Evolutionary conservation across 2,113 vertebrate species (phyloP), one percentile per base, ranked within the genome.

Genomic region (Hiodon tergisus): DNA sequence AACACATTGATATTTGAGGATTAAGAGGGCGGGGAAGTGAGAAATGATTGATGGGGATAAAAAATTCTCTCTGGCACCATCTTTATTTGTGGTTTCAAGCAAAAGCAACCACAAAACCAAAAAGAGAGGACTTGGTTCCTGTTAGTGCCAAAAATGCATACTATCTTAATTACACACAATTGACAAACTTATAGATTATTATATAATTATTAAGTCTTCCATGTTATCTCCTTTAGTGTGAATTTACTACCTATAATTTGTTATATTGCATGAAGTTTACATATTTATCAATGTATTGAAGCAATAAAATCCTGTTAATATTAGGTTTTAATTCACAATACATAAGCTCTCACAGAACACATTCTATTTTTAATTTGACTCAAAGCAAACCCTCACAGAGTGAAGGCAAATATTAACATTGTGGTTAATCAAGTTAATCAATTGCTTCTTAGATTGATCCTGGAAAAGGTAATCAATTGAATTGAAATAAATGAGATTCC

Each of bases 61-160:
- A 17, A 63, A 14, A 63, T n/a, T 63, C 61, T n/a, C 61, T 63
- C 6, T 47, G 55, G 46, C 46, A 48, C 60, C 47, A 13, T 46
- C n/a, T 52, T 54, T 0, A 65, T 11, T 55, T 66, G 72, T 5
- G 72, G 72, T 65, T 51, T 6, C 5, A 53, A 46, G 4, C 50
- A 65, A 50, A 16, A 59, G 51, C 72, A 63, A 73, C 13, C n/a
- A 58, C 8, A 59, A 51, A 59, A 63, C 63, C 47, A n/a, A 58
- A 13, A 46, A 46, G 55, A 48, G 67, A 69, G 17, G 16, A 48
- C 61, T 61, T 47, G 13, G 9, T 60, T 46, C 31, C 13, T 8
- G 3, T 9, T 50, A 46, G 47, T 6, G 46, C 58, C 71, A 48
- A 59, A 60, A n/a, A 71, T 59, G 17, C 72, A 66, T 66, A 62